Evolutionary conservation across 2,113 vertebrate genomes (phyloP).

Genomic region (Sorex fumeus): DNA sequence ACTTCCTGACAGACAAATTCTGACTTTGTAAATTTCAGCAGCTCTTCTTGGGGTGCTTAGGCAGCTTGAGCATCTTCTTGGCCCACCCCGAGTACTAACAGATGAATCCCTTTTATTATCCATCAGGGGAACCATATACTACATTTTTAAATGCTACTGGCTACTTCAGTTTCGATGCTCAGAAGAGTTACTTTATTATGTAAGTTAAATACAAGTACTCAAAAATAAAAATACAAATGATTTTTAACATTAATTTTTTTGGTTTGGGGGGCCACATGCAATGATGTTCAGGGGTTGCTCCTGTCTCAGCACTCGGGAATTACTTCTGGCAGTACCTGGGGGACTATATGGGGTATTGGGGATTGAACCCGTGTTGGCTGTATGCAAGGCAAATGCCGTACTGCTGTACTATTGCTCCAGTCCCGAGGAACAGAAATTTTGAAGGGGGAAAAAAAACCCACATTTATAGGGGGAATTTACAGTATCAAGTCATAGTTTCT

Average conservation of each 20-base stretch:
- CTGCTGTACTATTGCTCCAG: neutral
- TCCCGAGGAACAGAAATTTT: constrained; percentile 35
- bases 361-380: no score
- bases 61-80: neutral
- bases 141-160: neutral
- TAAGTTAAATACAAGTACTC: constrained; percentile 48
- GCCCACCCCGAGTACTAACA: neutral
- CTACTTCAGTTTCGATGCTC: neutral
- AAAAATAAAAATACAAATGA: constrained; percentile 12
- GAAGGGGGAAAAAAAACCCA: constrained; percentile 3
- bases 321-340: no score
- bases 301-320: no score
- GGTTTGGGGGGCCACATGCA: no score
- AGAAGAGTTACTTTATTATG: constrained; percentile 41
- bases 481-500: neutral
- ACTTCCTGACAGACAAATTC: constrained; percentile 19
- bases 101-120: constrained; percentile 49
- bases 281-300: no score
- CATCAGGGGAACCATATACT: neutral
- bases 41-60: no score
- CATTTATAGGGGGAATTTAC: neutral
- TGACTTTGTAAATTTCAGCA: no score
- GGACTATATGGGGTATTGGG: no score
- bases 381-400: no score
- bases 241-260: neutral